Evolutionary conservation across 2,888 invertebrate genomes (phyloP), one percentile per base, ranked within the genome.

Genomic region (Zonitis immaculata): DNA sequence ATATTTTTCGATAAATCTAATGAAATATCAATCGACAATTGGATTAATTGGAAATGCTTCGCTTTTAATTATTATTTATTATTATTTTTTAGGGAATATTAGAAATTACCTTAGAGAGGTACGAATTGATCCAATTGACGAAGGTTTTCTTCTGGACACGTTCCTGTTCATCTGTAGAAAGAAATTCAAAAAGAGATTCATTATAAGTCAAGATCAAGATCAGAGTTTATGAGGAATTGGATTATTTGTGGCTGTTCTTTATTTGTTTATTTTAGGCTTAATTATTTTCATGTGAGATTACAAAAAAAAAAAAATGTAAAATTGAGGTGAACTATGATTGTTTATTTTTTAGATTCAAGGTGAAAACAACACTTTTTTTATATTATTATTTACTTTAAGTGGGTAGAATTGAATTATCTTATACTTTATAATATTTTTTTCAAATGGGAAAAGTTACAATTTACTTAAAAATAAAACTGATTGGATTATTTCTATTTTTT

Each of bases 111-210:
- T 95, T 94, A 71, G 87, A 88, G 72, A 97, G 83, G 80, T 95
- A 94, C 74, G 95, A 95, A 80, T 97, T 97, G 79, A 97, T 96
- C 96, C 97, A 97, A 80, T 97, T 97, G 69, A 95, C 94, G 77
- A 97, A 97, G 62, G 96, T 97, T 79, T 97, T 97, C 85, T 96
- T 97, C 78, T 97, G 97, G 65, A 97, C 96, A 77, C 95, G 85
- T 82, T 97, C 96, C 80, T 97, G 96, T 81, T 97, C 96, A 86
- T 96, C 97, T 97, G 89, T 56, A 89, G n/a, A n/a, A n/a, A n/a
- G n/a, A n/a, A n/a, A n/a, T n/a, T n/a, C n/a, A n/a, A n/a, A n/a
- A n/a, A n/a, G n/a, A n/a, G n/a, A n/a, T n/a, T n/a, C n/a, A n/a
- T n/a, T n/a, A n/a, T n/a, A n/a, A n/a, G n/a, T n/a, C n/a, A n/a